Evolutionary conservation across 2,888 invertebrate species (phyloP).

Genomic region (Pyrrhosoma nymphula): DNA sequence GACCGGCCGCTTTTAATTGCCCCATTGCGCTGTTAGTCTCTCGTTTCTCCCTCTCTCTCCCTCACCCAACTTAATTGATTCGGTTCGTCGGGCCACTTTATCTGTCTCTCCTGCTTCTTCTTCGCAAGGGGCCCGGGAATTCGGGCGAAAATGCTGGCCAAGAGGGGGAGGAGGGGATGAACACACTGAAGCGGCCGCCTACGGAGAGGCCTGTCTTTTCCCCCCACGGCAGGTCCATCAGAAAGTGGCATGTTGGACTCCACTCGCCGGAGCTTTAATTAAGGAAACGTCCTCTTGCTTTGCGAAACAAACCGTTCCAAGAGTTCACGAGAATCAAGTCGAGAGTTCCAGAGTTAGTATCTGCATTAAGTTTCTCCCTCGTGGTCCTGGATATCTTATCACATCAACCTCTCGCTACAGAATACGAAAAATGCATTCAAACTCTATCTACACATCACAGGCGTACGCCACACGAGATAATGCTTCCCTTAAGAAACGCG

Average conservation of each 20-base stretch:
- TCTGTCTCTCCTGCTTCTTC: background rate
- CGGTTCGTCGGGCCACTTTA: constrained; percentile 20
- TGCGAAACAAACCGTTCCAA: background rate
- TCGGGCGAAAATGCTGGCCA: background rate
- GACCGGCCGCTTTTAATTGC: constrained; percentile 16
- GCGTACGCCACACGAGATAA: too few relatives aligned
- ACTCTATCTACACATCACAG: background rate
- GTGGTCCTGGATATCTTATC: background rate
- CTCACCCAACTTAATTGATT: background rate
- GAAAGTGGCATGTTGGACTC: background rate
- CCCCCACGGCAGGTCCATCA: background rate
- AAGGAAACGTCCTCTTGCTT: background rate
- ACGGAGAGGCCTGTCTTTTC: background rate
- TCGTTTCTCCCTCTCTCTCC: background rate
- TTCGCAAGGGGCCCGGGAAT: background rate
- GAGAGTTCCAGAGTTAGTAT: background rate
- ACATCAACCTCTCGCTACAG: background rate
- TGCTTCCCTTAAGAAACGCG: too few relatives aligned
- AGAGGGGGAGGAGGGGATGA: background rate
- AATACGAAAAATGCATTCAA: background rate
- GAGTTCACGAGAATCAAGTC: background rate
- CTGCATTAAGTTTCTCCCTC: background rate
- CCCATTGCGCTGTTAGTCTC: constrained; percentile 10
- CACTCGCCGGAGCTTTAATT: background rate
- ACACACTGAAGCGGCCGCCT: background rate